Evolutionary conservation across 1,140 invertebrate species (phyloP).

Genomic region (Sinonovacula constricta): DNA sequence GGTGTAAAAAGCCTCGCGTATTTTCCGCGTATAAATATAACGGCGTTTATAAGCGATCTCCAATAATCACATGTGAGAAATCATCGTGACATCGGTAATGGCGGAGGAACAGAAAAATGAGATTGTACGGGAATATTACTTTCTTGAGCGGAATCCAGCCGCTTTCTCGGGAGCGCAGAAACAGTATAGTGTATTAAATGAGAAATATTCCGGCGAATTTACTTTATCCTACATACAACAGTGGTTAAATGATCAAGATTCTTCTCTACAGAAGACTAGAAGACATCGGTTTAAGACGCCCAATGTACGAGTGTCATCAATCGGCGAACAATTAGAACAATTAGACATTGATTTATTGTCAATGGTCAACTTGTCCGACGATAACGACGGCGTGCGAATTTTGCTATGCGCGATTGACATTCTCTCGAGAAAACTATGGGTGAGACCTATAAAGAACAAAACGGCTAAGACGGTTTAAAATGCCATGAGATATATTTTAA

Average conservation of each 20-base stretch:
- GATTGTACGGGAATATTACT: no score
- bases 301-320: background rate
- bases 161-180: background rate
- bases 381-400: conserved; percentile 38
- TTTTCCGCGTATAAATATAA: no score
- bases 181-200: background rate
- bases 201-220: background rate
- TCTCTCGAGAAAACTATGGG: conserved; percentile 43
- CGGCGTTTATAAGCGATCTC: no score
- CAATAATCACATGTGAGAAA: no score
- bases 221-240: background rate
- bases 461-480: conserved; percentile 42
- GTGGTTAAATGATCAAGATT: background rate
- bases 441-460: conserved; percentile 51
- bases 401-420: conserved; percentile 39
- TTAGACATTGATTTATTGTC: conserved; percentile 32
- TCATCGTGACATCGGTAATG: no score
- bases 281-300: background rate
- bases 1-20: no score
- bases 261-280: background rate
- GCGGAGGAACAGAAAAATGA: no score
- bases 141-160: background rate
- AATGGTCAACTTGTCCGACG: conserved; percentile 22
- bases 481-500: background rate
- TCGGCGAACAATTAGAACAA: background rate